phyloP scores from a whole-genome alignment of 2,888 invertebrate genomes.

The Drosophila barbarae region DNA sequence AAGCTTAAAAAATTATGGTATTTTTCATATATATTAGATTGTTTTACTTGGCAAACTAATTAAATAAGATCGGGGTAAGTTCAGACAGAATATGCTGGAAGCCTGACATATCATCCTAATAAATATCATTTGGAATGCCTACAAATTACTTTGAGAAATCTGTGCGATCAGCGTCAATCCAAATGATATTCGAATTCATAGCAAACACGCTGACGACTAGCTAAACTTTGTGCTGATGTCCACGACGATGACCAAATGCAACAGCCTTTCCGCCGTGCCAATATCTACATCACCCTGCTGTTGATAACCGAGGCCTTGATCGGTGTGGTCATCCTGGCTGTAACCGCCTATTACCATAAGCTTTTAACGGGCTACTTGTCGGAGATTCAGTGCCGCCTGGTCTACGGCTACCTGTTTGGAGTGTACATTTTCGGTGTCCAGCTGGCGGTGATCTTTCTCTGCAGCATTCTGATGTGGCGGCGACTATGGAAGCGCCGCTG shows the following conservation, averaged over 20 bases:
- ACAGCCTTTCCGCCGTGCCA: constrained; percentile 69
- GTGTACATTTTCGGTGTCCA: constrained; percentile 69
- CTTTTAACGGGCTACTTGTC: constrained; percentile 61
- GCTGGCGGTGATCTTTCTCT: constrained; percentile 61
- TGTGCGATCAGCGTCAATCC: constrained; percentile 9
- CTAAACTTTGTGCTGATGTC: constrained; percentile 8
- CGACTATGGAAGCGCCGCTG: constrained; percentile 67
- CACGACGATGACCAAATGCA: constrained; percentile 75
- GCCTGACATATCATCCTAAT: not conserved
- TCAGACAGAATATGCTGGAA: too few species aligned
- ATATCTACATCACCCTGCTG: constrained; percentile 62
- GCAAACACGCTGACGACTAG: constrained; percentile 1
- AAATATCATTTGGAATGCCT: too few species aligned
- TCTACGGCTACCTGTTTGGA: constrained; percentile 64
- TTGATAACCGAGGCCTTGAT: constrained; percentile 64
- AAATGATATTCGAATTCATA: constrained; percentile 39
- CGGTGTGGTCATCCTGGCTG: constrained; percentile 63
- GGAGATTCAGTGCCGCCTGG: constrained; percentile 53
- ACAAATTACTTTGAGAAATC: not conserved
- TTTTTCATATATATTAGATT: too few species aligned
- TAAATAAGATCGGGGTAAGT: too few species aligned
- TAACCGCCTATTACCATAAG: constrained; percentile 65
- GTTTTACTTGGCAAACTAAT: not conserved
- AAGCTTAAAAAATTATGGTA: not conserved
- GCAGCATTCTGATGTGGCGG: constrained; percentile 70